Conservation (phyloP, 2,797 vertebrate species). For the Mormyrops attenuatus region DNA sequence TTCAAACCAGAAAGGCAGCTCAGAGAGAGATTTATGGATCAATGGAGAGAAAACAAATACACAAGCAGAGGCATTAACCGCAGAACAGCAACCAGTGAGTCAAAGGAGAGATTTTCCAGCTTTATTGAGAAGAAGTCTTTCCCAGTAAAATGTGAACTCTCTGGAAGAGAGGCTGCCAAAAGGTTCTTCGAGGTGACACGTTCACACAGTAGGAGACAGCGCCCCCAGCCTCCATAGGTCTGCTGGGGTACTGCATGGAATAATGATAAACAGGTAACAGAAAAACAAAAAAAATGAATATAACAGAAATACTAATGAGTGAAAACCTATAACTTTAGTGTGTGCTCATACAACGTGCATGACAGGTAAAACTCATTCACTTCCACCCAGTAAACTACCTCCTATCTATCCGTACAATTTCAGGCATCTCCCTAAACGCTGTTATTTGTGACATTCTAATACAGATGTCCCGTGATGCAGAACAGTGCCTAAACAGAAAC, state of each 20-base stretch:
- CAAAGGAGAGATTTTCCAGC: slow-evolving; percentile 40
- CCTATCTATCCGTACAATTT: background rate
- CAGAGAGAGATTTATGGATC: background rate
- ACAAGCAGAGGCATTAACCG: slow-evolving; percentile 3
- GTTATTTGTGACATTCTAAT: background rate
- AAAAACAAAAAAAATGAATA: background rate
- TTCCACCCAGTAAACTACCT: background rate
- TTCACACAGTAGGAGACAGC: slow-evolving; percentile 22
- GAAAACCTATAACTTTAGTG: background rate
- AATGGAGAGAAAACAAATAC: background rate
- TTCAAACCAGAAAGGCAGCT: slow-evolving; percentile 6
- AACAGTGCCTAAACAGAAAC: background rate
- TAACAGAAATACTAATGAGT: background rate
- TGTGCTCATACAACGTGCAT: background rate
- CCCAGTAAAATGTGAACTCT: slow-evolving; percentile 47
- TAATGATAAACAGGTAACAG: background rate
- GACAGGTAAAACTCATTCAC: slow-evolving; percentile 15
- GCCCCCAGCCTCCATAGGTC: slow-evolving; percentile 38
- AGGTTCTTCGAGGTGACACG: slow-evolving; percentile 37
- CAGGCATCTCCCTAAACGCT: background rate
- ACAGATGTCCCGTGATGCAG: background rate
- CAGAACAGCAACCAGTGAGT: slow-evolving; percentile 27
- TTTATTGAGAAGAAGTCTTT: slow-evolving; percentile 52
- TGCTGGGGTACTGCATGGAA: slow-evolving; percentile 29
- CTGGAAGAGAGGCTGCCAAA: slow-evolving; percentile 42